Evolutionary conservation across 2,888 invertebrate species (phyloP).

Genomic region (Escarpia spicata): DNA sequence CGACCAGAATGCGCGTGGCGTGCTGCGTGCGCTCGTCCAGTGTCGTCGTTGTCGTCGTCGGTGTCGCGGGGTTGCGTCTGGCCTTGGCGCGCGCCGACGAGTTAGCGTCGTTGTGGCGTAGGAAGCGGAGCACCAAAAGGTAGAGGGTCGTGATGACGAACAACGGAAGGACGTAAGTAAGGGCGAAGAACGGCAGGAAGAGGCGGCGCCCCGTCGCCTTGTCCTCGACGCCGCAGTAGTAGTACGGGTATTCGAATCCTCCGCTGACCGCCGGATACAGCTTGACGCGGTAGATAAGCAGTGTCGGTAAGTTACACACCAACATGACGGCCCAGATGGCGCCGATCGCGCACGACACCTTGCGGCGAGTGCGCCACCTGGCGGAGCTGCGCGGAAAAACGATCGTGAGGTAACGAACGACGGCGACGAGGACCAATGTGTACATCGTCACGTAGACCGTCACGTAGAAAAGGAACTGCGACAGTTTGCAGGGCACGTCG

Average conservation of each 20-base stretch:
- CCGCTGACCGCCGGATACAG: background rate
- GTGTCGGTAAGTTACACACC: slow-evolving; percentile 57
- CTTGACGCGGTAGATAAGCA: slow-evolving; percentile 53
- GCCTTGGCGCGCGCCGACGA: slow-evolving; percentile 72
- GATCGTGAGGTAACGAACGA: slow-evolving; percentile 36
- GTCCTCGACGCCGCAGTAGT: slow-evolving; percentile 38
- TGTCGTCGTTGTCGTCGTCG: slow-evolving; percentile 17
- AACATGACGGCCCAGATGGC: slow-evolving; percentile 80
- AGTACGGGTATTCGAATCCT: slow-evolving; percentile 25
- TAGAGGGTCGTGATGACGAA: slow-evolving; percentile 87
- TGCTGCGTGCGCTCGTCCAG: slow-evolving; percentile 63
- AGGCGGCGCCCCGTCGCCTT: slow-evolving; percentile 41
- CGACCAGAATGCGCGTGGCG: slow-evolving; percentile 90
- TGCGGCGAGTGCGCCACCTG: slow-evolving; percentile 24
- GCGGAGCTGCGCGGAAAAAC: slow-evolving; percentile 30
- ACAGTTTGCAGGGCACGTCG: slow-evolving; percentile 39
- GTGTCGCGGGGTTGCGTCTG: slow-evolving; percentile 69
- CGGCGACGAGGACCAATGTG: slow-evolving; percentile 38
- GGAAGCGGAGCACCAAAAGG: slow-evolving; percentile 82
- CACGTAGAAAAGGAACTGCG: slow-evolving; percentile 38
- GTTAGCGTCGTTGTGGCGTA: slow-evolving; percentile 81
- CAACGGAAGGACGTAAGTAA: slow-evolving; percentile 88
- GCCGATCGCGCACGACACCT: slow-evolving; percentile 14
- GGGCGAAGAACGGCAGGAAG: slow-evolving; percentile 74
- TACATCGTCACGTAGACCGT: slow-evolving; percentile 42